Evolutionary conservation across 1,140 invertebrate genomes (phyloP), one percentile per base, ranked within the genome.

Genomic region (Zaprionus tsacasi): DNA sequence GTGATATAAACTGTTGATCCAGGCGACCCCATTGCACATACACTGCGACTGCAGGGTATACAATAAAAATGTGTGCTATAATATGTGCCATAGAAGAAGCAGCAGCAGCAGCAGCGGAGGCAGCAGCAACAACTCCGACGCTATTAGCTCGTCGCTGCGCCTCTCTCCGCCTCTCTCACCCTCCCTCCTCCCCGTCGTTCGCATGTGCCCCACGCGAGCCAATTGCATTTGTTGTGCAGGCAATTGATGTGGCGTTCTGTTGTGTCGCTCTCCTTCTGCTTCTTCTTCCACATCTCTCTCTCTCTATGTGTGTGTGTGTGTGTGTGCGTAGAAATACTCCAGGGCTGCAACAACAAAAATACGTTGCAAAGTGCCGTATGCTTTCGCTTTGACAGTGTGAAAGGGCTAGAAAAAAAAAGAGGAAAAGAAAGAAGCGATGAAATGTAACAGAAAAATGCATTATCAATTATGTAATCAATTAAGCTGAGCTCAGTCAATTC

Each of bases 181-280:
- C 54, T 55, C n/a, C 33, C 45, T 13, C 56, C 17, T 35, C n/a
- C 36, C 15, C n/a, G n/a, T 25, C 15, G 38, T 40, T 70, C 27
- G 48, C 70, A 52, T 67, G 64, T 57, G 71, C 65, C 71, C 65
- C 65, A 74, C 65, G 71, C 71, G 50, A 56, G 57, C 65, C 64
- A 74, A 74, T 60, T 74, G 71, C 57, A 74, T 74, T 74, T 69
- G 66, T 69, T 59, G 63, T 52, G 54, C 70, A 72, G 70, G 55
- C 70, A 72, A 72, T 72, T 72, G 70, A 67, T 72, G 63, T 72
- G 64, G 52, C 63, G 70, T 45, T 45, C 10, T 68, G 57, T 48
- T 63, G 59, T 66, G 63, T 66, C 57, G 38, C 21, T 67, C 27
- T 67, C 45, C 13, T 59, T 3, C 5, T 5, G 38, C n/a, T 35